Percentiles rank a stretch among this genome's conserved stretches.
phyloP scores from a whole-genome alignment of 2,888 invertebrate species.

The Drosophila colorata region DNA sequence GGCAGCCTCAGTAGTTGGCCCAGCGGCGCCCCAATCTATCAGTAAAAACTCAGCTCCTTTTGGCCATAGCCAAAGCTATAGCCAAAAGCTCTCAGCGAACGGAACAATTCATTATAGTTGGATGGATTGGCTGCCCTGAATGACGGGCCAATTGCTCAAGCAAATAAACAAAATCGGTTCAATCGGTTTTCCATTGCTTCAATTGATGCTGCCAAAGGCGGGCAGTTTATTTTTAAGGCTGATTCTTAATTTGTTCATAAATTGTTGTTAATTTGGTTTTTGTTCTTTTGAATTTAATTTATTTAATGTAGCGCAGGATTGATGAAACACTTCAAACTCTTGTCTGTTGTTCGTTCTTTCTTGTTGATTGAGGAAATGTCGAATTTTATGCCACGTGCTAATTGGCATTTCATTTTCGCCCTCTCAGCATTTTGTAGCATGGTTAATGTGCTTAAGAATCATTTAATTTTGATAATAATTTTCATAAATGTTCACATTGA shows the following conservation, averaged over 20 bases:
- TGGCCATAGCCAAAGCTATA: constrained; percentile 17
- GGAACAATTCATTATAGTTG: constrained; percentile 76
- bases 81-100: constrained; percentile 32
- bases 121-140: constrained; percentile 68
- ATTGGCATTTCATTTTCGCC: constrained; percentile 59
- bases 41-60: constrained; percentile 37
- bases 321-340: constrained; percentile 68
- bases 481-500: constrained; percentile 57
- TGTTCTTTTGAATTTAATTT: constrained; percentile 75
- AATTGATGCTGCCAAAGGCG: constrained; percentile 25
- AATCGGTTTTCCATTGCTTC: constrained; percentile 51
- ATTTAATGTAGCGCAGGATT: constrained; percentile 69
- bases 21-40: constrained; percentile 75
- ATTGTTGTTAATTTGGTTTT: constrained; percentile 67
- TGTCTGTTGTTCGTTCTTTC: constrained; percentile 13
- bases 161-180: constrained; percentile 74
- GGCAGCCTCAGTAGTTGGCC: constrained; percentile 67
- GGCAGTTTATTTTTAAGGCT: constrained; percentile 71
- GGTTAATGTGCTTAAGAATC: constrained; percentile 65
- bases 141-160: constrained; percentile 80
- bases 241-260: constrained; percentile 76
- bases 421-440: constrained; percentile 18
- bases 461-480: constrained; percentile 70
- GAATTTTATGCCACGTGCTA: constrained; percentile 65
- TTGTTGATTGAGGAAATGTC: constrained; percentile 76